A percentile compares a stretch with the other conserved stretches of the same genome.
Conservation (phyloP, 2,797 vertebrate species). For the Linurgus olivaceus region DNA sequence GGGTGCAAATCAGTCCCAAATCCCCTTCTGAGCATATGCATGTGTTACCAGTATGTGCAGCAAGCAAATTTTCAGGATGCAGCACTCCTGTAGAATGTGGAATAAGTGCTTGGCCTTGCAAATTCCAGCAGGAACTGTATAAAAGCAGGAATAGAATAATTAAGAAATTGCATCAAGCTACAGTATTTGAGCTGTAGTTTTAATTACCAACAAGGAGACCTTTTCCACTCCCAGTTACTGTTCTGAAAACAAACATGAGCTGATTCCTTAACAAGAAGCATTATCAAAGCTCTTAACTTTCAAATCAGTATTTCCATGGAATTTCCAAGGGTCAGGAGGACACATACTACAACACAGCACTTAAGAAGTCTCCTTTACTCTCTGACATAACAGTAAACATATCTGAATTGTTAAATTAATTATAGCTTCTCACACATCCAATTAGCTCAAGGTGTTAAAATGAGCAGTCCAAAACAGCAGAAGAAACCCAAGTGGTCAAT, state of each 20-base stretch:
- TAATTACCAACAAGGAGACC: not conserved
- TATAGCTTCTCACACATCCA: not conserved
- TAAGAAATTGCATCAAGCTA: not conserved
- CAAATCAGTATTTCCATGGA: not conserved
- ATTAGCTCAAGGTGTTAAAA: not conserved
- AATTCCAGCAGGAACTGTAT: not conserved
- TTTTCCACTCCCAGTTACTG: not conserved
- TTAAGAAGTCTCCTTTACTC: not conserved
- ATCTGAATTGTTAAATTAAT: not conserved
- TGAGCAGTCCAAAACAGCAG: not conserved
- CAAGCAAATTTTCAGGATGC: not conserved
- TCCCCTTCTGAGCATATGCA: accelerated
- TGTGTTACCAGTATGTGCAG: accelerated
- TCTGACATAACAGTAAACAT: not conserved
- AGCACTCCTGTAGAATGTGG: not conserved
- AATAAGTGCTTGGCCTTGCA: not conserved
- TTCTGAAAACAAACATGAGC: not conserved
- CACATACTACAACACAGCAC: not conserved
- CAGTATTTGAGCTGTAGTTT: not conserved
- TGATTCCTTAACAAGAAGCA: not conserved
- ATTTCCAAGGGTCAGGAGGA: not conserved
- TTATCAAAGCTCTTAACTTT: not conserved
- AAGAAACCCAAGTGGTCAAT: not conserved
- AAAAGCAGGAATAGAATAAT: not conserved
- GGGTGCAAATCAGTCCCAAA: not conserved